Percentiles rank a stretch among this genome's conserved stretches.
Evolutionary conservation across 2,888 invertebrate species (phyloP).

Genomic region (Deroplatys truncata): DNA sequence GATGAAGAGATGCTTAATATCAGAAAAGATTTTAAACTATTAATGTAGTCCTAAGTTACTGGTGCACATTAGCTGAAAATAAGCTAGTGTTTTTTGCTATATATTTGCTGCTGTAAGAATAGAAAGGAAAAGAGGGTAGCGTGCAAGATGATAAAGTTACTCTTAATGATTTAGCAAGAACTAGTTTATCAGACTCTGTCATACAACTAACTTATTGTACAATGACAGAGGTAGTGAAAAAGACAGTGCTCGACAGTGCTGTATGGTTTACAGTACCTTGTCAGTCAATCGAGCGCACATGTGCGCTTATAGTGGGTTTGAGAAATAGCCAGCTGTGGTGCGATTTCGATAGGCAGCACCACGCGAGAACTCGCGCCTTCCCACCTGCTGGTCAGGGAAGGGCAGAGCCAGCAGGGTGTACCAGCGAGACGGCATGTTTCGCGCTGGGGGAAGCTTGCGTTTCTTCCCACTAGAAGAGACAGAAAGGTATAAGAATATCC

Average conservation of each 20-base stretch:
- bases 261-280: slow-evolving; percentile 31
- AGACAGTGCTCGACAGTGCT: background rate
- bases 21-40: no score
- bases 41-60: background rate
- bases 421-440: slow-evolving; percentile 71
- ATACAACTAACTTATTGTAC: background rate
- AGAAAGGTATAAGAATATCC: slow-evolving; percentile 16
- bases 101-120: background rate
- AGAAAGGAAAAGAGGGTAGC: background rate
- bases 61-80: background rate
- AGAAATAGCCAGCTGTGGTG: slow-evolving; percentile 82
- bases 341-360: slow-evolving; percentile 68
- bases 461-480: slow-evolving; percentile 45
- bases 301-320: slow-evolving; percentile 67
- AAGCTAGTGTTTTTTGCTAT: background rate
- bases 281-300: slow-evolving; percentile 36
- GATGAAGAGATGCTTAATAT: no score
- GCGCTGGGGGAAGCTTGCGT: slow-evolving; percentile 45
- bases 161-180: no score
- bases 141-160: no score
- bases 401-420: slow-evolving; percentile 87
- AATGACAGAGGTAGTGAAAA: background rate
- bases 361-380: slow-evolving; percentile 73
- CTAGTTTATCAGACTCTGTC: no score
- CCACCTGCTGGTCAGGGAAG: slow-evolving; percentile 90